Evolutionary conservation across 1,140 invertebrate species (phyloP), one percentile per base, ranked within the genome.

Genomic region (Procambarus virginalis): DNA sequence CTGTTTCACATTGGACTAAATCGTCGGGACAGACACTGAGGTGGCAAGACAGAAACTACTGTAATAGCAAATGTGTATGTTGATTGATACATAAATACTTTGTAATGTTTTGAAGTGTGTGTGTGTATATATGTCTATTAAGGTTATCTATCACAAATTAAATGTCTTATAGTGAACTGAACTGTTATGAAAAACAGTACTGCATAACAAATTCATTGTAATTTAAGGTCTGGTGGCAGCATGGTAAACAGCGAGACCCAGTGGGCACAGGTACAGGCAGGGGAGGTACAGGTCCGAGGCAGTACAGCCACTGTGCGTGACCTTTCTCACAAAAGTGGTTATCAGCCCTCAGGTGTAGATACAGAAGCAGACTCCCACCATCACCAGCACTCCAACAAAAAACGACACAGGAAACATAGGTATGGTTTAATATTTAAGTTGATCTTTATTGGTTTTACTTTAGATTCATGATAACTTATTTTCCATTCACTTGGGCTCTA

Each of bases 361-460:
- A 92, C 81, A 80, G 92, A 80, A 75, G 83, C 68, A 10, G 90
- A 92, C 79, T 88, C 83, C 2, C 84, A 83, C 12, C 84, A 89
- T 55, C 87, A 89, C 78, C 80, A 91, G 22, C 91, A 92, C 76
- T 91, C 87, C 45, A 86, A 70, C 55, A 92, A 91, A 51, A 90
- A 91, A 20, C 76, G 91, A n/a, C 91, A 92, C 75, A 92, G 92
- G 85, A 92, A 92, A 78, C 92, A 93, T 77, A 93, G 93, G 92
- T 93, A 84, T 46, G 46, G 82, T 34, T 55, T 73, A n/a, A 73
- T 12, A 34, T 8, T 5, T 73, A 6, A 34, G 2, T 8, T 73
- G 64, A n/a, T 68, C 12, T 5, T 68, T 17, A 17, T 17, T 17
- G 1, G 14, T 68, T 68, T 17, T 5, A 68, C 20, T 68, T n/a